Evolutionary conservation across 2,797 vertebrate genomes (phyloP).

Genomic region (Enteromius mattozi): DNA sequence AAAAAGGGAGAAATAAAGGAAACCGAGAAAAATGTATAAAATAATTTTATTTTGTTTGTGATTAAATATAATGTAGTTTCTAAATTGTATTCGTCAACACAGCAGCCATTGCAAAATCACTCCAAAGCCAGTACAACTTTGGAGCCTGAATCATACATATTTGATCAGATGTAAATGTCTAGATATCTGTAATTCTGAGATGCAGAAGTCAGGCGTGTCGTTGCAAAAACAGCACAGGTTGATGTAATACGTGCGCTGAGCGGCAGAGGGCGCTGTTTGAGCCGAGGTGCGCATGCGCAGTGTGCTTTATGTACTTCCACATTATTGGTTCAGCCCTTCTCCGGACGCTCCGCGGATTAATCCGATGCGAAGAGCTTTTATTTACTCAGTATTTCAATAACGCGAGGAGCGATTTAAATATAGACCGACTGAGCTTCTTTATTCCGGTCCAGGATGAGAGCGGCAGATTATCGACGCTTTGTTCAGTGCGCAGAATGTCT

Average conservation of each 20-base stretch:
- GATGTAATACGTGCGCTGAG: background rate
- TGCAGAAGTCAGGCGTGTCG: background rate
- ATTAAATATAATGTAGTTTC: background rate
- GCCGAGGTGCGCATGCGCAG: background rate
- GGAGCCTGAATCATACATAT: background rate
- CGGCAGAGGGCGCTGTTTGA: constrained; percentile 4
- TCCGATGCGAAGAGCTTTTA: too few relatives aligned
- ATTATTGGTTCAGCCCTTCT: background rate
- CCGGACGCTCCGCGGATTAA: background rate
- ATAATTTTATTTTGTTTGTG: background rate
- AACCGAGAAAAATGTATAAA: background rate
- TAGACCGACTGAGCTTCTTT: background rate
- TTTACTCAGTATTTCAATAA: background rate
- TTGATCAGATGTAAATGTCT: too few relatives aligned
- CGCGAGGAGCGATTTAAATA: background rate
- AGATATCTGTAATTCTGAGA: too few relatives aligned
- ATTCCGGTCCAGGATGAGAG: background rate
- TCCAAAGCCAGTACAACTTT: background rate
- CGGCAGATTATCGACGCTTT: background rate
- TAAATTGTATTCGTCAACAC: background rate
- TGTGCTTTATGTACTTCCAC: too few relatives aligned
- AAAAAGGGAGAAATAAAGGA: background rate
- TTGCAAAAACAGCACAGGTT: background rate
- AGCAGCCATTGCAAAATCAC: background rate
- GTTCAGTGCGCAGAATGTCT: background rate